Percentiles rank a stretch among this genome's conserved stretches.
Conservation (phyloP, 2,797 vertebrate species). For the Platalea minor region DNA sequence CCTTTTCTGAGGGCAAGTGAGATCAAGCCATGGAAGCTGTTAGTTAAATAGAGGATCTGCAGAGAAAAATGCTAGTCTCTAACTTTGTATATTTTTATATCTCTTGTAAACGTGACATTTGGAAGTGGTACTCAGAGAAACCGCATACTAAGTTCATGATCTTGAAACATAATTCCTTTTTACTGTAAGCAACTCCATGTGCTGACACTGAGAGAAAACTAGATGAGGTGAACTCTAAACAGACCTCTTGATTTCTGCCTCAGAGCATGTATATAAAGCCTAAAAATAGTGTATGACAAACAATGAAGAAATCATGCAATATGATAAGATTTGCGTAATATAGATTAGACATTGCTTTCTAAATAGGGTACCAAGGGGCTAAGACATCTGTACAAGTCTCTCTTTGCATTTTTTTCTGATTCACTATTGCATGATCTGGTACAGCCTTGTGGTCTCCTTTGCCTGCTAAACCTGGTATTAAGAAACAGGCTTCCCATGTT, state of each 20-base stretch:
- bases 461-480: not conserved
- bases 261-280: not conserved
- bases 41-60: not conserved
- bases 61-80: not conserved
- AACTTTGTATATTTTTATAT: constrained; percentile 6
- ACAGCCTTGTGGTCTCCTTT: not conserved
- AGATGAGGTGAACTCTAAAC: not conserved
- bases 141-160: not conserved
- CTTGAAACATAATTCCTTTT: not conserved
- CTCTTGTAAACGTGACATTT: not conserved
- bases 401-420: not conserved
- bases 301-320: not conserved
- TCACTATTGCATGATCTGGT: not conserved
- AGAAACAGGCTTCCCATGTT: not conserved
- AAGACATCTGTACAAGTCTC: not conserved
- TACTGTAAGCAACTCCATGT: not conserved
- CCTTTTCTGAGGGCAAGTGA: not conserved
- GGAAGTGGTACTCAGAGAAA: not conserved
- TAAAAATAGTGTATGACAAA: not conserved
- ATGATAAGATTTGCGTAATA: not conserved
- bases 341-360: not conserved
- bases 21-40: not conserved
- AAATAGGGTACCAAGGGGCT: not conserved
- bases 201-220: not conserved
- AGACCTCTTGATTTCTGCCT: not conserved